Evolutionary conservation across 2,888 invertebrate species (phyloP), one percentile per base, ranked within the genome.

Genomic region (Hypena proboscidalis): DNA sequence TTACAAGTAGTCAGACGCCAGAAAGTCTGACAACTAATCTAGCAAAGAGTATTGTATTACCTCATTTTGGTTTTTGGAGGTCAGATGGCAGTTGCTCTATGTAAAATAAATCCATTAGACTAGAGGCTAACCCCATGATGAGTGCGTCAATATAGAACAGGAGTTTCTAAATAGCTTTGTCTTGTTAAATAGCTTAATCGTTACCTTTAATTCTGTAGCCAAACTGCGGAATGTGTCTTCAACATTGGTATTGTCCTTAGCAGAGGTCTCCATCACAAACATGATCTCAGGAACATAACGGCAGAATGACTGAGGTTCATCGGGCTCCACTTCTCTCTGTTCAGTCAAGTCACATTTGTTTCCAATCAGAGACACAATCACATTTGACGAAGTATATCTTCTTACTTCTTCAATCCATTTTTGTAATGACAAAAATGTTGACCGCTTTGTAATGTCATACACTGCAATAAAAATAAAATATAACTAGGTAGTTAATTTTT

Each of bases 351-450:
- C 98, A 81, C 96, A 96, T 85, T 98, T 98, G 73, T 98, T 98
- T 4, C 98, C 99, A 52, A 99, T 96, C 59, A 99, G 89, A 25
- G 98, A 94, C 51, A 98, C 94, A 52, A 98, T 94, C 17, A 98
- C 97, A 79, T 97, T 96, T 15, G 96, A 96, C 10, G 98, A 97
- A 36, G 99, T 97, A 77, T 98, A 99, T 73, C 96, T 94, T 60
- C 97, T 92, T 1, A 99, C 97, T 92, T 99, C 99, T 76, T 98
- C 98, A 56, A 99, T 95, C 99, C 99, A 99, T 79, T 97, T 94
- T 79, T 97, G 96, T 39, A 99, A 92, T 64, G 96, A 97, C 53
- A 97, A 92, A 89, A 98, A 99, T 26, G 98, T 96, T 37, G 97
- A 95, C 45, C 97, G 92, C 77, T 97, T 98, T 48, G 98, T 98